Evolutionary conservation across 2,888 invertebrate species (phyloP).

Genomic region (Meteorus colon): DNA sequence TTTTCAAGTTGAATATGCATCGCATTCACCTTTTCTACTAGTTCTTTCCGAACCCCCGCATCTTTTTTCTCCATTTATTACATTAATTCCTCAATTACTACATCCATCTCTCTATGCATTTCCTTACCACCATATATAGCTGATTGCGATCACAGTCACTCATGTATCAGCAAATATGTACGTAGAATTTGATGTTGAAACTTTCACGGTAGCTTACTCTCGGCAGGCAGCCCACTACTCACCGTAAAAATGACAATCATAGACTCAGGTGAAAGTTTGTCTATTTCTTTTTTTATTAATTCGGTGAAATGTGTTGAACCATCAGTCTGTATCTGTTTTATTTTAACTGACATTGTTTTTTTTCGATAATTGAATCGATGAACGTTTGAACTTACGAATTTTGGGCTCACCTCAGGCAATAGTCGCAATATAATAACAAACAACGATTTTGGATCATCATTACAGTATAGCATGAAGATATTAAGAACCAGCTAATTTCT

Average conservation of each 20-base stretch:
- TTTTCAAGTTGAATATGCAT: not conserved
- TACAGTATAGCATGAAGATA: not conserved
- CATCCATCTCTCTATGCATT: not conserved
- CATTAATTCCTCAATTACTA: not conserved
- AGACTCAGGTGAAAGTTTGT: conserved; percentile 1
- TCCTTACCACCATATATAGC: not conserved
- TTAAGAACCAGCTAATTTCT: not conserved
- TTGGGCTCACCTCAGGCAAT: too few relatives aligned
- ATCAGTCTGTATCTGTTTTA: not conserved
- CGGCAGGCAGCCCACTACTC: not conserved
- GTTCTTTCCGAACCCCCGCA: not conserved
- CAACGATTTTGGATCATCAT: too few relatives aligned
- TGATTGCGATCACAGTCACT: not conserved
- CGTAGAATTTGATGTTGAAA: not conserved
- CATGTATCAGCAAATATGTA: not conserved
- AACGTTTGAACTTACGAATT: too few relatives aligned
- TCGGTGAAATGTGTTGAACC: not conserved
- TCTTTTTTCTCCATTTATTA: not conserved
- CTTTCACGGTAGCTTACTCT: not conserved
- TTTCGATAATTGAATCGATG: too few relatives aligned
- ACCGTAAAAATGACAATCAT: not conserved
- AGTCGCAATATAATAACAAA: too few relatives aligned
- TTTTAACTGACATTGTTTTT: not conserved
- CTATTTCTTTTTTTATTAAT: not conserved
- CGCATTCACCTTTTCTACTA: not conserved